Percentiles rank a stretch among this genome's conserved stretches.
Evolutionary conservation across 2,797 vertebrate species (phyloP).

Genomic region (Artibeus jamaicensis): DNA sequence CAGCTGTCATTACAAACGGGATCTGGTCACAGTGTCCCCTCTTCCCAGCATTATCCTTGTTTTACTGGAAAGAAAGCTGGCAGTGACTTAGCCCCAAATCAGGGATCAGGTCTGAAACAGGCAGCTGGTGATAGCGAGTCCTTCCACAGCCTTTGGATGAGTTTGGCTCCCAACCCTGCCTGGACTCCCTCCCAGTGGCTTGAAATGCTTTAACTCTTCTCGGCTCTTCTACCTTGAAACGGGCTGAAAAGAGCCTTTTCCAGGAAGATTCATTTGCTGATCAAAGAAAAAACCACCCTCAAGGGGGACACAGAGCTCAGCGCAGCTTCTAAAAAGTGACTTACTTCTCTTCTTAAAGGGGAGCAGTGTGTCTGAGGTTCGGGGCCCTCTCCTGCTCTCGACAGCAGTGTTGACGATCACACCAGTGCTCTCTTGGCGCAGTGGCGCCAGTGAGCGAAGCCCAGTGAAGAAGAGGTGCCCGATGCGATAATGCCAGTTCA

Average conservation of each 20-base stretch:
- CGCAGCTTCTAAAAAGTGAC: neutral
- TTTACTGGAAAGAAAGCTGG: constrained; percentile 21
- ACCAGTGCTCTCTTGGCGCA: neutral
- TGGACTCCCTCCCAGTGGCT: neutral
- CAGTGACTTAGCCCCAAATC: neutral
- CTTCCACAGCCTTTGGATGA: rapidly evolving
- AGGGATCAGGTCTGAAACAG: neutral
- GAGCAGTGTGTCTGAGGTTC: constrained; percentile 21
- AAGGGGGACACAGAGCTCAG: neutral
- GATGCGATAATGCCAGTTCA: constrained; percentile 62
- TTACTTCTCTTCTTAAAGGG: constrained; percentile 11
- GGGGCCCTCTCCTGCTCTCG: constrained; percentile 9
- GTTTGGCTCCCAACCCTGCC: neutral
- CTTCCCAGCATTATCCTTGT: neutral
- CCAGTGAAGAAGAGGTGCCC: constrained; percentile 45
- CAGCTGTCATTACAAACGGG: constrained; percentile 40
- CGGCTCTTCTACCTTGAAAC: constrained; percentile 40
- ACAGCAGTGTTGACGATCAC: neutral
- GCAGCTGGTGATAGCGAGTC: neutral
- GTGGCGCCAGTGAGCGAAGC: neutral
- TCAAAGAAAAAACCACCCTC: constrained; percentile 29
- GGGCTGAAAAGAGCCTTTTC: constrained; percentile 35
- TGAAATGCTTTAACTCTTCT: constrained; percentile 30
- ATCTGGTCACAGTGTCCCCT: neutral
- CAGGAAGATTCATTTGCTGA: neutral